A percentile compares a stretch with the other conserved stretches of the same genome.
Evolutionary conservation across 1,140 invertebrate genomes (phyloP).

Genomic region (Trachymyrmex septentrionalis): DNA sequence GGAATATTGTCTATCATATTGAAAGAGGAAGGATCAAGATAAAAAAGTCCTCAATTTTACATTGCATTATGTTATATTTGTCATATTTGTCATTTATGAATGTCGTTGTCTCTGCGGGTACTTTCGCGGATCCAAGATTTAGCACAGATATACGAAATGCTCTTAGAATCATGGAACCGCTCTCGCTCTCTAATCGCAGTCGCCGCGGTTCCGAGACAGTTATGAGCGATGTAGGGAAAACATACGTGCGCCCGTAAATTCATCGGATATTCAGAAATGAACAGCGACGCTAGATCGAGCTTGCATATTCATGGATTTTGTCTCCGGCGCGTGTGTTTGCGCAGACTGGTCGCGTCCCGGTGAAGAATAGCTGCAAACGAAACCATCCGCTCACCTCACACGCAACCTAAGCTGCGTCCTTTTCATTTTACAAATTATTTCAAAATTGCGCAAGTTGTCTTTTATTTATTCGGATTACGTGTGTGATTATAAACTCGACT

Average conservation of each 20-base stretch:
- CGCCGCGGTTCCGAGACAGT: constrained; percentile 45
- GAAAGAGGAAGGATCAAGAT: background rate
- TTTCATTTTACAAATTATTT: constrained; percentile 4
- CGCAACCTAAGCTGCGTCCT: background rate
- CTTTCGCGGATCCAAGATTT: constrained; percentile 7
- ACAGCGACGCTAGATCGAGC: constrained; percentile 26
- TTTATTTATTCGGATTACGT: background rate
- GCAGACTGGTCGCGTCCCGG: background rate
- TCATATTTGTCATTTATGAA: constrained; percentile 8
- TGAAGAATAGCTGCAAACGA: constrained; percentile 40
- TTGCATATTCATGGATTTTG: constrained; percentile 71
- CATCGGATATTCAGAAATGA: constrained; percentile 62
- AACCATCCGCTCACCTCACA: background rate
- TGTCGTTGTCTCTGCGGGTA: background rate
- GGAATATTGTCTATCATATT: background rate
- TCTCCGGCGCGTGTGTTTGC: constrained; percentile 35
- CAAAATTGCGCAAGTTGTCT: background rate
- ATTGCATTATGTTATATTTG: background rate
- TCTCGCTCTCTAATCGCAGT: constrained; percentile 27
- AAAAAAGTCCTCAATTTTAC: background rate
- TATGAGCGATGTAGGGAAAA: constrained; percentile 52
- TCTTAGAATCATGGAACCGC: constrained; percentile 7
- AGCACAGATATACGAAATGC: constrained; percentile 9
- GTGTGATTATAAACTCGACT: background rate
- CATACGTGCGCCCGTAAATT: constrained; percentile 18